Base-by-base conservation (phyloP, 2,797 vertebrate species). In the Cryptoprocta ferox region DNA sequence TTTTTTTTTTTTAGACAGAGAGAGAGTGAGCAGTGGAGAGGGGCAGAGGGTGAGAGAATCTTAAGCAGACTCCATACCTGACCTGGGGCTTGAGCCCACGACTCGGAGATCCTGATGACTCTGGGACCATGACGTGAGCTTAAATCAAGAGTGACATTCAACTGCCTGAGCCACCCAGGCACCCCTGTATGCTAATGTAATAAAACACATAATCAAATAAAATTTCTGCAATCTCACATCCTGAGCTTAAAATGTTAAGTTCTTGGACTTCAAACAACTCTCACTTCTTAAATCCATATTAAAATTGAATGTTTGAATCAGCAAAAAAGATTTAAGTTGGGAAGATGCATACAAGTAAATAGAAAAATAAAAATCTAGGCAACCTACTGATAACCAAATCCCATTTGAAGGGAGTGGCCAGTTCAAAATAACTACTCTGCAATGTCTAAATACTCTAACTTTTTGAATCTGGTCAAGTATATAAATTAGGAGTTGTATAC, bases 231-330 rank as follows among this genome's bases (percentile, higher is more conserved):
- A 39, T 85, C 39, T 92, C 11, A 65, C 28, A 75, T 37, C 21
- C 53, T 63, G 19, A 81, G 1, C n/a, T 73, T 83, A 59, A 91
- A 89, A 66, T 75, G 50, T 75, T 75, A 42, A 56, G 88, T 68
- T 56, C 42, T 48, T 75, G 2, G 26, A 6, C 19, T 35, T 97
- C 37, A 86, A 87, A 86, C 3, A 86, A 26, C 16, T 82, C 65
- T 68, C 21, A 86, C 28, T 95, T 92, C 95, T 91, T 68, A 97
- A 65, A 89, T 30, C 45, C 2, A 37, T 39, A 70, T 83, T 93
- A 93, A 96, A 79, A 70, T 45, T 84, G 28, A 5, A 92, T 53
- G 6, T 6, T 9, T 86, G 8, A 89, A 95, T 83, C 28, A 94
- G 4, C 19, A 18, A 86, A 94, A 89, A 90, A 75, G 21, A 89